Conservation (phyloP, 2,113 vertebrate genomes). For the Triplophysa tibetana region DNA sequence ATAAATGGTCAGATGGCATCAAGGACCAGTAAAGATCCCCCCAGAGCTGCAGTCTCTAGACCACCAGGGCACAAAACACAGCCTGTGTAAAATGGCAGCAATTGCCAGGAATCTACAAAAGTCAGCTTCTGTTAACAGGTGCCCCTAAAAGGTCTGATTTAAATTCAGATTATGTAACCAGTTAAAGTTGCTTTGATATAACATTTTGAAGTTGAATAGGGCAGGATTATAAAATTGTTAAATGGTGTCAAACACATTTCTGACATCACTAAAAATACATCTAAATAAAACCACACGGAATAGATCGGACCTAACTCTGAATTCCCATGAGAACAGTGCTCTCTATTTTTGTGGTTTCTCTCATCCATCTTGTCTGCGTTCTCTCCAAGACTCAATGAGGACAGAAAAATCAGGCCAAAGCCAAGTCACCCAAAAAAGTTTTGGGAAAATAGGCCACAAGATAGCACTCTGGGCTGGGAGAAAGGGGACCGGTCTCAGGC, state of each 20-base stretch:
- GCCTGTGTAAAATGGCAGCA: background rate
- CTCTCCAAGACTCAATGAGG: constrained; percentile 42
- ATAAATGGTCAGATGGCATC: background rate
- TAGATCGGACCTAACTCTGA: background rate
- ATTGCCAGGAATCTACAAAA: too few species aligned
- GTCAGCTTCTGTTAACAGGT: background rate
- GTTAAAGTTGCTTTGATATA: background rate
- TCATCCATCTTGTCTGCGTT: constrained; percentile 40
- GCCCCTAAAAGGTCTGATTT: background rate
- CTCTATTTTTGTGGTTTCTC: constrained; percentile 6
- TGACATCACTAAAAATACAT: background rate
- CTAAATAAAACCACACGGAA: background rate
- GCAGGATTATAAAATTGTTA: background rate
- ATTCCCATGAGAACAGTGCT: constrained; percentile 4
- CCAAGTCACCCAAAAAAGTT: constrained; percentile 16
- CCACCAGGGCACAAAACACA: background rate
- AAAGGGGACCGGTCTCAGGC: constrained; percentile 1
- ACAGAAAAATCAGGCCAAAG: constrained; percentile 21
- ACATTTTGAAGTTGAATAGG: too few species aligned
- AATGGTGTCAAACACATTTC: background rate
- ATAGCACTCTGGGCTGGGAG: background rate
- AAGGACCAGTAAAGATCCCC: background rate
- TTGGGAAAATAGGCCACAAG: constrained; percentile 21
- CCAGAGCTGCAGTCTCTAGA: background rate
- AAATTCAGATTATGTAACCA: background rate